Conservation (phyloP, 2,888 invertebrate genomes). For the Anodontia alba region DNA sequence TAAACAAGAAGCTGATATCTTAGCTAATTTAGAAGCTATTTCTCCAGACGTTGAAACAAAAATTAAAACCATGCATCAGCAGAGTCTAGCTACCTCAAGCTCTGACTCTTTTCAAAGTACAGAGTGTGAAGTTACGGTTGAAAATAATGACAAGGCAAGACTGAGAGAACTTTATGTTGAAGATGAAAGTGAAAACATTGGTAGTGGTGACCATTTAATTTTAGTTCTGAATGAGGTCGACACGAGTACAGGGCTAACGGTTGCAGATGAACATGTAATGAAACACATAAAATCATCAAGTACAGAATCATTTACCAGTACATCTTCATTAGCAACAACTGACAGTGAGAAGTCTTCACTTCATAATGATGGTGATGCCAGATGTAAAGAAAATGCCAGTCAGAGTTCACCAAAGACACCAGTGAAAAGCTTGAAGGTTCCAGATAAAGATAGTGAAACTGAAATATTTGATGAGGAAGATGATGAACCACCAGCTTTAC, state of each 20-base stretch:
- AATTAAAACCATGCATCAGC: conserved; percentile 22
- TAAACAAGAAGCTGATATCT: neutral
- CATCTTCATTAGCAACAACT: neutral
- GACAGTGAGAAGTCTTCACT: neutral
- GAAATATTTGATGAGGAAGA: conserved; percentile 15
- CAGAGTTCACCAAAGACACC: neutral
- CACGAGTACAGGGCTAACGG: neutral
- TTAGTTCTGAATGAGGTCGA: neutral
- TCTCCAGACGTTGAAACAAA: conserved; percentile 8
- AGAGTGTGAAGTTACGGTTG: neutral
- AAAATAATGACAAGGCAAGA: neutral
- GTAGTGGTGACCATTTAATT: neutral
- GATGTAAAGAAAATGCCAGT: neutral
- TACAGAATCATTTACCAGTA: conserved; percentile 6
- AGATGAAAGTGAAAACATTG: neutral
- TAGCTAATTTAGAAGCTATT: neutral
- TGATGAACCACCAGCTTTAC: conserved; percentile 32
- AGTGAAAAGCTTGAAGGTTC: neutral
- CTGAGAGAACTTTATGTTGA: neutral
- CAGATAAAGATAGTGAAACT: conserved; percentile 8
- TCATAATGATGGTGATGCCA: neutral
- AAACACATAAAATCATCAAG: neutral
- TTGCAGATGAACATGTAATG: neutral
- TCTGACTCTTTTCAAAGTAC: conserved; percentile 24
- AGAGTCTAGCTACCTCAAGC: conserved; percentile 24